Evolutionary conservation across 2,888 invertebrate genomes (phyloP).

Genomic region (Laothoe populi): DNA sequence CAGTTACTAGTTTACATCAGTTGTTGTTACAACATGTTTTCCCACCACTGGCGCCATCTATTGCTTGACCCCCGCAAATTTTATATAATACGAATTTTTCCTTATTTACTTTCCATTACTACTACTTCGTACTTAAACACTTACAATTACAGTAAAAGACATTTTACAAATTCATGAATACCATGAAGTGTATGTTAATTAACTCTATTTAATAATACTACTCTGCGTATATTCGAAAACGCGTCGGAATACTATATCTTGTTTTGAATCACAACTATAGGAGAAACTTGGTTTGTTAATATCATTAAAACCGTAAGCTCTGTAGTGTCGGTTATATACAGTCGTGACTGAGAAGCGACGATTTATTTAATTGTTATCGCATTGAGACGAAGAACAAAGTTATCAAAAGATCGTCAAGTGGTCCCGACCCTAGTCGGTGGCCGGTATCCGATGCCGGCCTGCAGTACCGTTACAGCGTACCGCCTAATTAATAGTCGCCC

Average conservation of each 20-base stretch:
- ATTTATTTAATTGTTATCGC: conserved; percentile 61
- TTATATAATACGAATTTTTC: conserved; percentile 29
- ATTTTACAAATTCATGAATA: conserved; percentile 25
- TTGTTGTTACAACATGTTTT: conserved; percentile 61
- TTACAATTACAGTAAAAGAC: conserved; percentile 28
- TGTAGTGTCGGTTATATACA: background rate
- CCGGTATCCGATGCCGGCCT: conserved; percentile 37
- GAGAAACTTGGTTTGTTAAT: conserved; percentile 1
- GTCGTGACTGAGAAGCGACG: conserved; percentile 36
- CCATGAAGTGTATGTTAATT: conserved; percentile 26
- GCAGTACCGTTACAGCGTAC: conserved; percentile 64
- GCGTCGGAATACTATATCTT: conserved; percentile 17
- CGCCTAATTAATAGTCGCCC: conserved; percentile 78
- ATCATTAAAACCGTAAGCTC: conserved; percentile 7
- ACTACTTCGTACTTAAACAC: background rate
- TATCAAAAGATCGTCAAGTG: conserved; percentile 72
- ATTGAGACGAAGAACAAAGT: conserved; percentile 61
- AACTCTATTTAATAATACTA: conserved; percentile 20
- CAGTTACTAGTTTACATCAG: conserved; percentile 36
- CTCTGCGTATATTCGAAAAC: conserved; percentile 6
- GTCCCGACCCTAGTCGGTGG: conserved; percentile 38
- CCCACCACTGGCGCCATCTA: conserved; percentile 70
- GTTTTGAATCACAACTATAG: conserved; percentile 24
- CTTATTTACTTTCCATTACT: too few species aligned
- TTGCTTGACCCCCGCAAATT: conserved; percentile 37